Evolutionary conservation across 2,113 vertebrate species (phyloP).

Genomic region (Neolamprologus hecqui): DNA sequence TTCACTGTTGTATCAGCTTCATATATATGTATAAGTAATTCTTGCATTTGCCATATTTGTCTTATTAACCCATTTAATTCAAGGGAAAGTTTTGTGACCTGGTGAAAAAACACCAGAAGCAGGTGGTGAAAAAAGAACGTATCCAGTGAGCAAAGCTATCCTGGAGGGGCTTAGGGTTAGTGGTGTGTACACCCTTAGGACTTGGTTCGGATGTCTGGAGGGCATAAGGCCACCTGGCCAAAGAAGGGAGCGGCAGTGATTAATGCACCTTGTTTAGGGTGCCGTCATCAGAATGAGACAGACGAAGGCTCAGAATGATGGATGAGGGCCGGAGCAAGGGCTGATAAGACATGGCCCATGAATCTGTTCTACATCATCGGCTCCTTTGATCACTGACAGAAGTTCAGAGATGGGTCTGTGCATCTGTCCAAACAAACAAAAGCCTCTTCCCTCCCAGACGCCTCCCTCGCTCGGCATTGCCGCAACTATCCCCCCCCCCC

Average conservation of each 20-base stretch:
- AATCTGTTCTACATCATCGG: conserved; percentile 95
- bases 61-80: neutral
- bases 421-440: conserved; percentile 92
- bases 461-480: conserved; percentile 4
- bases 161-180: neutral
- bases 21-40: neutral
- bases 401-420: conserved; percentile 86
- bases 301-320: conserved; percentile 82
- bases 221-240: conserved; percentile 87
- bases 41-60: neutral
- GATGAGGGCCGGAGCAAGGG: conserved; percentile 79
- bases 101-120: conserved; percentile 11
- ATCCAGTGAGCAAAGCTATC: neutral
- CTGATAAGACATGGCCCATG: conserved; percentile 93
- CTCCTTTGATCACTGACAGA: conserved; percentile 91
- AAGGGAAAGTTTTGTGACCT: neutral
- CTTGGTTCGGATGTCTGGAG: conserved; percentile 74
- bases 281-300: conserved; percentile 82
- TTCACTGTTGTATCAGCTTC: neutral
- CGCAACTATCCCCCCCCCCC: neutral
- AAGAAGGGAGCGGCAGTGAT: conserved; percentile 78
- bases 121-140: neutral
- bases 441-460: conserved; percentile 54
- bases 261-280: conserved; percentile 92
- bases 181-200: neutral